Conservation (phyloP, 2,888 invertebrate species). For the Aleiodes testaceus region DNA sequence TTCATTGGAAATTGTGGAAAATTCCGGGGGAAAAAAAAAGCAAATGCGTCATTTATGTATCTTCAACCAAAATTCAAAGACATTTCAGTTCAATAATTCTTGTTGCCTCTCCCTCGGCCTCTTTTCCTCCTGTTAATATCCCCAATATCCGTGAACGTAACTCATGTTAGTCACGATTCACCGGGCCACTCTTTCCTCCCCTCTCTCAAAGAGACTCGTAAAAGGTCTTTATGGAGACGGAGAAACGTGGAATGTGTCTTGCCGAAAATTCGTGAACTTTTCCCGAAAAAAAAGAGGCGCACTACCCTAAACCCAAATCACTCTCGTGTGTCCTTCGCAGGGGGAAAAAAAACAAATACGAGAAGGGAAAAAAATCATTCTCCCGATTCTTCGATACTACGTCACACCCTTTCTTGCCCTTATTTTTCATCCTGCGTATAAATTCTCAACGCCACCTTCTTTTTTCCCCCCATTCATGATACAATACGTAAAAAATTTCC, state of each 20-base stretch:
- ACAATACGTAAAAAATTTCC: too few species aligned
- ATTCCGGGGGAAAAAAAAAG: too few species aligned
- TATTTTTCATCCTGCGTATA: background rate
- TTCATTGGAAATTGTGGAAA: too few species aligned
- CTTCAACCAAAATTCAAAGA: too few species aligned
- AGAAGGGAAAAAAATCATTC: too few species aligned
- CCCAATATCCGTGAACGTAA: conserved; percentile 31
- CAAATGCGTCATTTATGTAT: too few species aligned
- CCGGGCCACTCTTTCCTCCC: conserved; percentile 30
- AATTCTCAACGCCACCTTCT: background rate
- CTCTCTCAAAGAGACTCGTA: conserved; percentile 47
- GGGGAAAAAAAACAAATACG: background rate
- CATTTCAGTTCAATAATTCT: too few species aligned
- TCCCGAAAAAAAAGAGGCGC: background rate
- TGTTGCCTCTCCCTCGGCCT: background rate
- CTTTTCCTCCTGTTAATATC: background rate
- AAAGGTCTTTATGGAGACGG: conserved; percentile 52
- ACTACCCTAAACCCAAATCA: background rate
- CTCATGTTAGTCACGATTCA: conserved; percentile 53
- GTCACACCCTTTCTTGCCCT: background rate
- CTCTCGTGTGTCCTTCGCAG: background rate
- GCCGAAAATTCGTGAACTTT: conserved; percentile 21
- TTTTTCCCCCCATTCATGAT: background rate
- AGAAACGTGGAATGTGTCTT: conserved; percentile 34
- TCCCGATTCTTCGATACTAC: background rate